Evolutionary conservation across 2,113 vertebrate species (phyloP), one percentile per base, ranked within the genome.

Genomic region (Labeo catla): DNA sequence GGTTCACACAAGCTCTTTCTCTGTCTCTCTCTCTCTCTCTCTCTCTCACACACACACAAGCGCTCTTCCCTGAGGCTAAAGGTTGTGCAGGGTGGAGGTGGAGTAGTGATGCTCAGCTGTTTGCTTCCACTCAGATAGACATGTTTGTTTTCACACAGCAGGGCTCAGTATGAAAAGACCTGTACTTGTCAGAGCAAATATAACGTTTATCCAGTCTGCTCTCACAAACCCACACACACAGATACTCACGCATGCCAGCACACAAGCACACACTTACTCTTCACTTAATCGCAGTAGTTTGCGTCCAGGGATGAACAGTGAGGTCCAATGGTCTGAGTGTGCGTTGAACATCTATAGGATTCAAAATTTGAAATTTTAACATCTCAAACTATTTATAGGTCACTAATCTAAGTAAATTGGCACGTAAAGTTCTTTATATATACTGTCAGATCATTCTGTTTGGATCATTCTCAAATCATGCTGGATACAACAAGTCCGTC

Each of bases 151-250:
- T 86, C 72, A 87, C 70, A 85, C 74, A 76, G 84, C 39, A 59
- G 6, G 54, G 23, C 49, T 76, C 23, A 1, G 36, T 15, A 54
- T 47, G 59, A 77, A 63, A 76, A 63, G 81, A 47, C 68, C 63
- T 50, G 72, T 83, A 76, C 86, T 79, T 87, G 88, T 87, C 76
- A 85, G 73, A 85, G 88, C 85, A 84, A 82, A 89, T 82, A 87
- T 9, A 16, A 39, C 9, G 7, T 78, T 76, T 63, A 52, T 86
- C 47, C 39, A 11, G 28, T 84, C 83, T 82, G 61, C 45, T 47
- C 80, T 66, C 19, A 11, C 74, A 36, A 57, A 21, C 83, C 28
- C 68, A 54, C 45, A 66, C 57, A 21, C 78, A 47, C 77, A 81
- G 8, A 12, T 45, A 43, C 10, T 19, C 19, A 57, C 65, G 28